These are phyloP conservation scores for Tachyglossus aculeatus DNA, from an alignment of 2,797 vertebrate species.

Conservation along the genomic window DNA sequence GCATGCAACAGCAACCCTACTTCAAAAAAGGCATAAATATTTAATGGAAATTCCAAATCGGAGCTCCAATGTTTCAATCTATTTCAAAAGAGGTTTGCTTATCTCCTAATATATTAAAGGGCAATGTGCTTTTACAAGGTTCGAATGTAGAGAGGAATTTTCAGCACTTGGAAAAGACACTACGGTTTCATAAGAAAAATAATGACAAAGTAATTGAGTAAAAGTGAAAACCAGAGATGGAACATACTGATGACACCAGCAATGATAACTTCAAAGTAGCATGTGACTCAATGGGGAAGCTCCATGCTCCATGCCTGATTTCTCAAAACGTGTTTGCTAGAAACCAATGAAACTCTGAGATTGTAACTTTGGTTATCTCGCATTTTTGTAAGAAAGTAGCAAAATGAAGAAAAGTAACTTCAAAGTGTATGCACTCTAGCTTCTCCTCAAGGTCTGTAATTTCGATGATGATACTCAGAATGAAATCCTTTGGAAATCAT, in stretches of 20 bases:
- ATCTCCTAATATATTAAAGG: conserved; percentile 65
- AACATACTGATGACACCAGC: conserved; percentile 72
- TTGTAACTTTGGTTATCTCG: not conserved
- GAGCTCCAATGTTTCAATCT: conserved; percentile 37
- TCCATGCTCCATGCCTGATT: conserved; percentile 33
- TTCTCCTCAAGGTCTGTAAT: not conserved
- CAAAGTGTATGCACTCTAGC: not conserved
- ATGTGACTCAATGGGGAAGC: conserved; percentile 57
- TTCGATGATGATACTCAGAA: too few species aligned
- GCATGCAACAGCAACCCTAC: conserved; percentile 11
- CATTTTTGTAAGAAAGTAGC: not conserved
- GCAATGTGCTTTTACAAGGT: conserved; percentile 38
- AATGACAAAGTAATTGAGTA: conserved; percentile 79
- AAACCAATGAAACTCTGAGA: not conserved
- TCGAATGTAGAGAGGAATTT: not conserved
- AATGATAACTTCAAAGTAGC: conserved; percentile 74
- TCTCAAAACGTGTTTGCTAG: not conserved
- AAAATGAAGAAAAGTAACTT: not conserved
- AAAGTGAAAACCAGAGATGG: conserved; percentile 79
- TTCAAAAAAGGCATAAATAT: conserved; percentile 50
- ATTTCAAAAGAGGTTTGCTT: conserved; percentile 49
- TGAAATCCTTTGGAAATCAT: too few species aligned
- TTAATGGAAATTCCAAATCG: conserved; percentile 42
- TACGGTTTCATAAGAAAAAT: conserved; percentile 33
- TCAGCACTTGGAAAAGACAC: conserved; percentile 5